phyloP scores from a whole-genome alignment of 2,888 invertebrate genomes.

The Autographa pulchrina region DNA sequence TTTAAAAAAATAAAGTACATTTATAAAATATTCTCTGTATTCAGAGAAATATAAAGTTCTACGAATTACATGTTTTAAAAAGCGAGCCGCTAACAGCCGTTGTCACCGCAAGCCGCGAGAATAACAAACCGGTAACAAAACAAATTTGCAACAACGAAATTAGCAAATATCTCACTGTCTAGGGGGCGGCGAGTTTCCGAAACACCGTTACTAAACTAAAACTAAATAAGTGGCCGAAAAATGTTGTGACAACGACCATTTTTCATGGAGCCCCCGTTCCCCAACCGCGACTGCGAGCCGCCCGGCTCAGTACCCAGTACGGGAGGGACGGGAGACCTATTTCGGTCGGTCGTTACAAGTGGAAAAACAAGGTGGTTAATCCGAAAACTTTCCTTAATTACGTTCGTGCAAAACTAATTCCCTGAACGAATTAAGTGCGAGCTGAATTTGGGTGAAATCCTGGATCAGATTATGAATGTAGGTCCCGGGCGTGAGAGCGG shows the following conservation, averaged over 20 bases:
- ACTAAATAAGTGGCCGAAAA: conserved; percentile 87
- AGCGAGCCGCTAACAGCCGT: conserved; percentile 39
- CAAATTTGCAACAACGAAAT: conserved; percentile 86
- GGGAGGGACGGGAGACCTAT: conserved; percentile 62
- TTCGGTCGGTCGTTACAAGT: conserved; percentile 70
- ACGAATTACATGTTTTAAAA: conserved; percentile 20
- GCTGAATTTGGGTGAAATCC: conserved; percentile 80
- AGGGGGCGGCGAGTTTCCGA: conserved; percentile 77
- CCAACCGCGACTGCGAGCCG: conserved; percentile 24
- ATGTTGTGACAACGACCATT: conserved; percentile 73
- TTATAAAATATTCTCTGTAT: background rate
- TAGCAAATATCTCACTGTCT: conserved; percentile 87
- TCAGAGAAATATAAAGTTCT: conserved; percentile 5
- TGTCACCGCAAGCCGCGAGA: conserved; percentile 41
- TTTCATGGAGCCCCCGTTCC: conserved; percentile 62
- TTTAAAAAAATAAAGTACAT: background rate
- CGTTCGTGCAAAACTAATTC: conserved; percentile 84
- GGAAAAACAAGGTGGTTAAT: conserved; percentile 86
- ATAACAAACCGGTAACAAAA: conserved; percentile 71
- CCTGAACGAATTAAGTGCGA: conserved; percentile 84
- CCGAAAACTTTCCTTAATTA: conserved; percentile 88
- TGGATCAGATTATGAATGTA: conserved; percentile 76
- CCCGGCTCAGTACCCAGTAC: conserved; percentile 2
- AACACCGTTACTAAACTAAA: conserved; percentile 81
- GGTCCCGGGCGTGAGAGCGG: conserved; percentile 48